Evolutionary conservation across 2,888 invertebrate genomes (phyloP), one percentile per base, ranked within the genome.

Genomic region (Drosophila bunnanda): DNA sequence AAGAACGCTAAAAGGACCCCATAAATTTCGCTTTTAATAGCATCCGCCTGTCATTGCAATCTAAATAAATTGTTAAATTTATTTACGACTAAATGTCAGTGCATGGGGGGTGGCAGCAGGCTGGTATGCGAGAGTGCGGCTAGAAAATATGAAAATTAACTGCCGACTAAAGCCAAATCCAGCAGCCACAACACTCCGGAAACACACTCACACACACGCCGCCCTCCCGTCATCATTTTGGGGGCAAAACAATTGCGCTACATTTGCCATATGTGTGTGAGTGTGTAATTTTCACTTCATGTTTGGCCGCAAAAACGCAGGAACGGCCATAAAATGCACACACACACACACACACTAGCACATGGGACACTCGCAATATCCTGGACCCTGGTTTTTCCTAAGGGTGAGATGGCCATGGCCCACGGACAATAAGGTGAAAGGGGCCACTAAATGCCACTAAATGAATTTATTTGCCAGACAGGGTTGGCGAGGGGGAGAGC

Each of bases 51-150:
- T 89, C 88, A 89, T 81, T 88, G 86, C 90, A 89, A 88, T 88
- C 87, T 89, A 88, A 90, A 88, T 88, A 88, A 90, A 90, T 88
- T 88, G 90, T 83, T 86, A 85, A 89, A 90, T 88, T 88, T 90
- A 88, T 88, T 90, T 88, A 89, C 88, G 89, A 89, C 86, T 79
- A 79, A 88, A 80, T 80, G 84, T 88, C 78, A 85, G 69, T 70
- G 62, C 60, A 58, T 38, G 38, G 38, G n/a, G 44, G 41, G 53
- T 28, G 41, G 28, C 9, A 8, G 15, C 43, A 38, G 50, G 38
- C 36, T 32, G 53, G 64, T 48, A 58, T 32, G 50, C 25, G 70
- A 56, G 67, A 56, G 67, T 82, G 88, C 59, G 88, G 84, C 87
- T 87, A 74, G 89, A 85, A 88, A 88, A 88, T 88, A 88, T 88